Conservation (phyloP, 1,140 invertebrate species). For the Ylistrum balloti region DNA sequence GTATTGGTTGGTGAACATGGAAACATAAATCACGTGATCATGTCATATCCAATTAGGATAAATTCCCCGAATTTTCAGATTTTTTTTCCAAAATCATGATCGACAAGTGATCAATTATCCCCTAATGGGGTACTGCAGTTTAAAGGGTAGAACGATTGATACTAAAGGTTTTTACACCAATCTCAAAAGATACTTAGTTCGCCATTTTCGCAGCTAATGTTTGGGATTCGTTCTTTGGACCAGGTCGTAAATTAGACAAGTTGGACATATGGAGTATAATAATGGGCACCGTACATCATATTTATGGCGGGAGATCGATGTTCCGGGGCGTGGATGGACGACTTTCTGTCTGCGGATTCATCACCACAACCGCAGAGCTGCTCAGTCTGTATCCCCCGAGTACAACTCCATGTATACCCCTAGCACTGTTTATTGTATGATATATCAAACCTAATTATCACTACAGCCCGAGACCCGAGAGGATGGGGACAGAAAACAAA, state of each 20-base stretch:
- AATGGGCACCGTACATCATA: conserved; percentile 3
- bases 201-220: conserved; percentile 25
- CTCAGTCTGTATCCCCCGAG: background rate
- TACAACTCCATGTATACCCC: background rate
- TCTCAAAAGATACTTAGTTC: background rate
- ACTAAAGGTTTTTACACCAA: background rate
- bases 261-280: conserved; percentile 6
- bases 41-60: background rate
- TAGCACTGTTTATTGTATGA: background rate
- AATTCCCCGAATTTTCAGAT: background rate
- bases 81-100: background rate
- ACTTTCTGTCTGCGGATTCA: conserved; percentile 25
- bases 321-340: background rate
- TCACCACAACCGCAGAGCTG: background rate
- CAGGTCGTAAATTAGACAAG: background rate
- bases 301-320: conserved; percentile 25
- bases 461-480: too few species aligned
- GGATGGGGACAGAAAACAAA: too few species aligned
- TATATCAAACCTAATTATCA: background rate
- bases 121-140: background rate
- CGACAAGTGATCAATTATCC: background rate
- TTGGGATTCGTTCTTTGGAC: background rate
- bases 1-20: too few species aligned
- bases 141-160: background rate
- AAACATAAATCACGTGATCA: background rate